Conservation (phyloP, 2,888 invertebrate genomes). For the Cerastis rubricosa region DNA sequence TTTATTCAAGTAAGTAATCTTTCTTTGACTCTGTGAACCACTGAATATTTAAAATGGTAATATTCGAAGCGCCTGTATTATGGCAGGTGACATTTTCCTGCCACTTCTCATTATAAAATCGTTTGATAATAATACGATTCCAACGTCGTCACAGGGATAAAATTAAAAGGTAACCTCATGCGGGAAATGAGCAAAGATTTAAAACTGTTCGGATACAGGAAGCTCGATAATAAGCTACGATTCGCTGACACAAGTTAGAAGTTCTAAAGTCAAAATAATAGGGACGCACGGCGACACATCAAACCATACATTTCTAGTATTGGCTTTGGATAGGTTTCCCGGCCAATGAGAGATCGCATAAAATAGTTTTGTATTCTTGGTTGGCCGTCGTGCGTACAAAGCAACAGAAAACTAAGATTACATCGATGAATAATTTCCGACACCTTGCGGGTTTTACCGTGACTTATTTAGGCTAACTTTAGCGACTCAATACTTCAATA, state of each 20-base stretch:
- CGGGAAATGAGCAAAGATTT: not conserved
- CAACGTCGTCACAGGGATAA: not conserved
- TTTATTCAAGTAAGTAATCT: constrained; percentile 18
- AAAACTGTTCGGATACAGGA: not conserved
- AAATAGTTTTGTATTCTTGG: too few species aligned
- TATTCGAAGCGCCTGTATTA: not conserved
- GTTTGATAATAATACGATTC: constrained; percentile 22
- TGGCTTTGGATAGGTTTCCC: too few species aligned
- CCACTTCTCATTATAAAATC: not conserved
- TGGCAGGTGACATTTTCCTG: constrained; percentile 15
- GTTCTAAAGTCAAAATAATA: not conserved
- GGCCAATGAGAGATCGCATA: too few species aligned
- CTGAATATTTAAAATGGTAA: constrained; percentile 43
- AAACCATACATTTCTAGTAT: too few species aligned
- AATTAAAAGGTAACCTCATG: not conserved
- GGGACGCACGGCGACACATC: too few species aligned
- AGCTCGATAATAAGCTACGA: not conserved
- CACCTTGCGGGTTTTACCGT: constrained; percentile 40
- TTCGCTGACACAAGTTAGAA: not conserved
- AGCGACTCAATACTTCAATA: constrained; percentile 56
- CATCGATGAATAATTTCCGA: constrained; percentile 31
- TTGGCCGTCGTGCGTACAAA: not conserved
- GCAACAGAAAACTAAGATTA: constrained; percentile 30
- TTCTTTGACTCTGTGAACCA: constrained; percentile 19
- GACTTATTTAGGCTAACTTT: constrained; percentile 57